phyloP scores from a whole-genome alignment of 2,113 vertebrate species.

The Ramphastos sulfuratus region DNA sequence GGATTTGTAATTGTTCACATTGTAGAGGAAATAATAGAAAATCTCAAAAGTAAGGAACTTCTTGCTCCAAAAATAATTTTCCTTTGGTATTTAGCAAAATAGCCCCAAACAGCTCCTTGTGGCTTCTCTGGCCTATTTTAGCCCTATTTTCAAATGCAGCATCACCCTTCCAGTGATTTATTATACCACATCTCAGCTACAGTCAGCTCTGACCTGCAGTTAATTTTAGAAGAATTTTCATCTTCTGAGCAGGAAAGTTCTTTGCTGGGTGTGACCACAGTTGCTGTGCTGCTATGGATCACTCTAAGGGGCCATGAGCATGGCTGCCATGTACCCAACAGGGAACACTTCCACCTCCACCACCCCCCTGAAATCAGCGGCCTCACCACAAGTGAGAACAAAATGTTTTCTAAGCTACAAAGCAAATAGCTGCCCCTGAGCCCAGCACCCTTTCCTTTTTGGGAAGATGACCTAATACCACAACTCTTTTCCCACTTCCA shows the following conservation, averaged over 20 bases:
- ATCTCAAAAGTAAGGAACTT: conserved; percentile 29
- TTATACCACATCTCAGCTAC: not conserved
- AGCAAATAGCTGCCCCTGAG: not conserved
- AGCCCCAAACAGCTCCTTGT: conserved; percentile 47
- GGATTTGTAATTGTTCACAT: conserved; percentile 46
- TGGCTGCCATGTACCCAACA: not conserved
- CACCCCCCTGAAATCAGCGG: not conserved
- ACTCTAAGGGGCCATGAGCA: not conserved
- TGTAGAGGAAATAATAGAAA: conserved; percentile 52
- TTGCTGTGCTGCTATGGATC: not conserved
- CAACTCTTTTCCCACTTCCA: conserved; percentile 31
- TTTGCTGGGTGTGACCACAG: not conserved
- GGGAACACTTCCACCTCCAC: not conserved
- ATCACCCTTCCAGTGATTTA: conserved; percentile 47
- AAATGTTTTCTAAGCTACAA: conserved; percentile 13
- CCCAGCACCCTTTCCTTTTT: conserved; percentile 31
- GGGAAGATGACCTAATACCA: conserved; percentile 49
- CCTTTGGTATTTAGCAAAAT: conserved; percentile 61
- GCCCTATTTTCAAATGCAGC: conserved; percentile 46
- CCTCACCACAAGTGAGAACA: not conserved
- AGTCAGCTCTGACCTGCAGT: conserved; percentile 36
- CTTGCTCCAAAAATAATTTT: conserved; percentile 59
- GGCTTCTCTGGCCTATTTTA: conserved; percentile 53
- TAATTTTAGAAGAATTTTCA: conserved; percentile 60
- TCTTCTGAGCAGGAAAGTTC: conserved; percentile 23